A percentile compares a stretch with the other conserved stretches of the same genome.
Evolutionary conservation across 2,888 invertebrate species (phyloP).

Genomic region (Schizaphis graminum): DNA sequence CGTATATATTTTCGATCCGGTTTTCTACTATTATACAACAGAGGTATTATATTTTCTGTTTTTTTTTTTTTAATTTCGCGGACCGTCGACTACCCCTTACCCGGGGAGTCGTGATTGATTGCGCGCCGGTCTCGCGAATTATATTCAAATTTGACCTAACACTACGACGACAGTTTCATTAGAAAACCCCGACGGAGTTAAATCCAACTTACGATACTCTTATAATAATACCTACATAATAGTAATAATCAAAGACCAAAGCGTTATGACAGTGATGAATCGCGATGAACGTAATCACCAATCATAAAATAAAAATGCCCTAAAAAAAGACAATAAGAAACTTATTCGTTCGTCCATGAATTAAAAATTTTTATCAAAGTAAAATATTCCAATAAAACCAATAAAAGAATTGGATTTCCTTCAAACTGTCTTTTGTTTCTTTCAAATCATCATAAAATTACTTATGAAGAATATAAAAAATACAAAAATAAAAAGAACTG

Average conservation of each 20-base stretch:
- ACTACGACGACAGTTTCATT: slow-evolving; percentile 56
- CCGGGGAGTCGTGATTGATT: slow-evolving; percentile 61
- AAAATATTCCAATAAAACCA: neutral
- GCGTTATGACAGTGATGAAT: slow-evolving; percentile 49
- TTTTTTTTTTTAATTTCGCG: slow-evolving; percentile 67
- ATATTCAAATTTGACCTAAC: slow-evolving; percentile 64
- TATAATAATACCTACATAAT: slow-evolving; percentile 26
- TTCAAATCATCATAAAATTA: neutral
- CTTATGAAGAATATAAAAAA: neutral
- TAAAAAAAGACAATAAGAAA: neutral
- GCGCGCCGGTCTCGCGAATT: slow-evolving; percentile 57
- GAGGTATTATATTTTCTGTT: slow-evolving; percentile 65
- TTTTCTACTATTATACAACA: slow-evolving; percentile 44
- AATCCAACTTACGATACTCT: slow-evolving; percentile 1
- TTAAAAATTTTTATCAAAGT: neutral
- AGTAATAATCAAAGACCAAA: slow-evolving; percentile 48
- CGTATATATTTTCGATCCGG: slow-evolving; percentile 60
- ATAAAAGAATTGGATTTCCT: neutral
- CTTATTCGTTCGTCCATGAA: neutral
- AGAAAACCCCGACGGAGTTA: slow-evolving; percentile 34
- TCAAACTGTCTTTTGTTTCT: neutral
- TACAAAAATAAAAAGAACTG: neutral
- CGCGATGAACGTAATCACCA: slow-evolving; percentile 8
- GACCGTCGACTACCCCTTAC: slow-evolving; percentile 67
- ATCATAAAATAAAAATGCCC: slow-evolving; percentile 18